phyloP scores from a whole-genome alignment of 2,113 vertebrate genomes.

The Recurvirostra avosetta region DNA sequence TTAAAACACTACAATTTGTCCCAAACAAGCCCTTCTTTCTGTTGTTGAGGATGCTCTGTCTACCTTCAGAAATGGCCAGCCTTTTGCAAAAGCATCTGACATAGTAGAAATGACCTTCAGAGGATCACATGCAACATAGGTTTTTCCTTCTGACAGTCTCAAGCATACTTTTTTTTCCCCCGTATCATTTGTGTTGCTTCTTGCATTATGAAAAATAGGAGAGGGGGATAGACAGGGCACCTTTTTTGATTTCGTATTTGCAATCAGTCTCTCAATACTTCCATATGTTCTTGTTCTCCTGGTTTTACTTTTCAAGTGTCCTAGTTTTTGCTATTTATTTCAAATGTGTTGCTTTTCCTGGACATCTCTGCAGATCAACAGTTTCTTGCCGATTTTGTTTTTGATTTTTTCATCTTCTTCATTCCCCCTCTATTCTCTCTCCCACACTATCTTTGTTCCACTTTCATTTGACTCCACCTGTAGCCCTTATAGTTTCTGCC shows the following conservation, averaged over 20 bases:
- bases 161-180: neutral
- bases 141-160: neutral
- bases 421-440: neutral
- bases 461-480: neutral
- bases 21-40: neutral
- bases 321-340: neutral
- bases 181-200: neutral
- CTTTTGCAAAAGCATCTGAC: neutral
- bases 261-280: neutral
- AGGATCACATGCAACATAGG: neutral
- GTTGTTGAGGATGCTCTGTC: neutral
- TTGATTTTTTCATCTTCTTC: neutral
- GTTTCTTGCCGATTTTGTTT: neutral
- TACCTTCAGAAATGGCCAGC: neutral
- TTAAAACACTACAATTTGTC: neutral
- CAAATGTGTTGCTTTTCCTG: neutral
- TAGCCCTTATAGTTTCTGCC: neutral
- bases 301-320: neutral
- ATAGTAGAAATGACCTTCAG: rapidly evolving
- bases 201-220: neutral
- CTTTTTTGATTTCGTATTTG: neutral
- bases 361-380: neutral
- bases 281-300: neutral
- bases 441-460: neutral
- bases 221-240: neutral